phyloP scores from a whole-genome alignment of 2,113 vertebrate genomes.

The Circaetus cinerascens region DNA sequence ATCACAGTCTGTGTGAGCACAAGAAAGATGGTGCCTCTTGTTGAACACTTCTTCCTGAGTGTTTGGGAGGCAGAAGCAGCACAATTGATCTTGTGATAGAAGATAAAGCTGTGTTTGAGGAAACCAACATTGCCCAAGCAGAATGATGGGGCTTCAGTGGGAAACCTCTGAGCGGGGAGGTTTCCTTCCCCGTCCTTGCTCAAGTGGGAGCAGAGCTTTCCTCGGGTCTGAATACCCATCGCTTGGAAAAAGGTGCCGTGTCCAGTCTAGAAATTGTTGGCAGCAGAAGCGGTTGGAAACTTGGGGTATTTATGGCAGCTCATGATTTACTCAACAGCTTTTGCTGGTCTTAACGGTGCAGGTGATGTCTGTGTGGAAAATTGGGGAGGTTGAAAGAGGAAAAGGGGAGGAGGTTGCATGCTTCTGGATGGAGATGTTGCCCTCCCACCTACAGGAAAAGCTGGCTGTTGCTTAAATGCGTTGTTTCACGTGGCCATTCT shows the following conservation, averaged over 20 bases:
- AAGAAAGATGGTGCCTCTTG: background rate
- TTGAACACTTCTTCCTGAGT: background rate
- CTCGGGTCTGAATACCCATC: background rate
- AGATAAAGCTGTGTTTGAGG: background rate
- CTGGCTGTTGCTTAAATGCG: background rate
- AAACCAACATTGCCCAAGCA: background rate
- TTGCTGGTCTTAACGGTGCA: background rate
- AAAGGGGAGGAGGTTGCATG: background rate
- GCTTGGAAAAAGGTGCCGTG: rapidly evolving
- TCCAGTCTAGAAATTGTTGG: background rate
- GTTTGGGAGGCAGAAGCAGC: background rate
- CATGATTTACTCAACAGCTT: background rate
- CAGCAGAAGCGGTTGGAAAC: background rate
- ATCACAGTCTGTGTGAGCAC: background rate
- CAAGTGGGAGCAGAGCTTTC: background rate
- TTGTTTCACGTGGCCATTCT: rapidly evolving
- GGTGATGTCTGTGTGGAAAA: background rate
- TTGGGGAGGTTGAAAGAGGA: background rate
- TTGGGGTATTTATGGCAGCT: background rate
- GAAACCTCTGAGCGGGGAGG: background rate
- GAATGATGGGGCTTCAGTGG: background rate
- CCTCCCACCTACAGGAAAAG: background rate
- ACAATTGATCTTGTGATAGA: rapidly evolving
- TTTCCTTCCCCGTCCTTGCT: background rate
- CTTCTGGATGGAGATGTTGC: background rate